Percentiles rank a stretch among this genome's conserved stretches.
Evolutionary conservation across 2,888 invertebrate genomes (phyloP).

Genomic region (Amphipoea lucens): DNA sequence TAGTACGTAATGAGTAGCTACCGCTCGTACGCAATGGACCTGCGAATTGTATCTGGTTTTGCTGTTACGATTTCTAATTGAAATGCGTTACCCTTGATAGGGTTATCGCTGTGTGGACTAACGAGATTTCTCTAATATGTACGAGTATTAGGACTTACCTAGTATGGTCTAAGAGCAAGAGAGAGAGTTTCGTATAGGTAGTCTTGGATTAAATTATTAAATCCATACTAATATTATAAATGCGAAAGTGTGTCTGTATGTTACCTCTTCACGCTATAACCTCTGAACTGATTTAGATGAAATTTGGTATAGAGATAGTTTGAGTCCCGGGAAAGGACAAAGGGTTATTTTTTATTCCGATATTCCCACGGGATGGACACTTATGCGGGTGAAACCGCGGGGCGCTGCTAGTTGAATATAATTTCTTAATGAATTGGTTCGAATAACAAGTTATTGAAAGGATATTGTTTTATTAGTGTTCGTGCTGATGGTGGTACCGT

Average conservation of each 20-base stretch:
- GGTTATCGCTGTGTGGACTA: constrained; percentile 12
- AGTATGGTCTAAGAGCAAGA: background rate
- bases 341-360: too few species aligned
- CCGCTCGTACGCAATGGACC: background rate
- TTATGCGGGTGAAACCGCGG: too few species aligned
- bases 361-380: too few species aligned
- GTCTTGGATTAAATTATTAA: background rate
- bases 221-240: too few species aligned
- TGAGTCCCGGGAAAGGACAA: too few species aligned
- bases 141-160: background rate
- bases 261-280: too few species aligned
- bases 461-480: background rate
- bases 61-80: constrained; percentile 36
- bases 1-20: background rate
- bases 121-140: constrained; percentile 31
- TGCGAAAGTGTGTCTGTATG: too few species aligned
- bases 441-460: background rate
- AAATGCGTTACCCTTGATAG: constrained; percentile 39
- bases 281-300: too few species aligned
- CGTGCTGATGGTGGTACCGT: background rate
- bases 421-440: background rate
- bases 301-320: too few species aligned
- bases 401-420: background rate
- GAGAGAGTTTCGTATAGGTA: background rate
- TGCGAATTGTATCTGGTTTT: constrained; percentile 5